phyloP scores from a whole-genome alignment of 2,888 invertebrate genomes.

The Tenthredo mesomela region DNA sequence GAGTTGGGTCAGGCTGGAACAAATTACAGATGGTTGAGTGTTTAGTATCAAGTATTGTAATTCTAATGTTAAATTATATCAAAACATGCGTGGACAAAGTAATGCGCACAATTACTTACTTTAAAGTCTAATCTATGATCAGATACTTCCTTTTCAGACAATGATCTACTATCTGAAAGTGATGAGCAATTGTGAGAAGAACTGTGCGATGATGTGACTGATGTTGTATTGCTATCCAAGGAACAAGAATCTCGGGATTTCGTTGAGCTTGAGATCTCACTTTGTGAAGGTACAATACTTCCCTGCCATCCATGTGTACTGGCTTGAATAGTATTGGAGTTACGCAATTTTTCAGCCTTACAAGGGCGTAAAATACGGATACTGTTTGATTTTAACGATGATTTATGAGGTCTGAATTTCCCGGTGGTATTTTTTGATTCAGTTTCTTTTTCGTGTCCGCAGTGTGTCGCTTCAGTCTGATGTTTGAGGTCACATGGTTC shows the following conservation, averaged over 20 bases:
- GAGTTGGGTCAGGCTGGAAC: slow-evolving; percentile 28
- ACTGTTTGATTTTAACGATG: neutral
- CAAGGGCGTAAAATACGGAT: neutral
- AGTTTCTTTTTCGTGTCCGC: neutral
- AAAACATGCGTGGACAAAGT: neutral
- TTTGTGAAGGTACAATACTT: neutral
- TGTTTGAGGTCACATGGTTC: neutral
- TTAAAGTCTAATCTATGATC: slow-evolving; percentile 40
- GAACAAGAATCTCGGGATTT: neutral
- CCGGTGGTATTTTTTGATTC: slow-evolving; percentile 15
- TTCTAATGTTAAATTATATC: neutral
- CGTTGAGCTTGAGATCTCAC: neutral
- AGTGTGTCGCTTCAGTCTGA: neutral
- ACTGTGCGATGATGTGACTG: neutral
- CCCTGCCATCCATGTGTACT: neutral
- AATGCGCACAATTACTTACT: neutral
- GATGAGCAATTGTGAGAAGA: neutral
- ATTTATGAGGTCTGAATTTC: neutral
- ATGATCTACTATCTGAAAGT: neutral
- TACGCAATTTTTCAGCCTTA: neutral
- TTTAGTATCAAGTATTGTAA: neutral
- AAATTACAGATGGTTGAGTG: neutral
- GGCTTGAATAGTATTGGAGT: neutral
- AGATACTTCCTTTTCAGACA: slow-evolving; percentile 15
- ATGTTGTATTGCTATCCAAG: neutral